These are phyloP conservation scores for Nothoprocta perdicaria DNA, from an alignment of 2,113 vertebrate genomes.

Conservation along the genomic window DNA sequence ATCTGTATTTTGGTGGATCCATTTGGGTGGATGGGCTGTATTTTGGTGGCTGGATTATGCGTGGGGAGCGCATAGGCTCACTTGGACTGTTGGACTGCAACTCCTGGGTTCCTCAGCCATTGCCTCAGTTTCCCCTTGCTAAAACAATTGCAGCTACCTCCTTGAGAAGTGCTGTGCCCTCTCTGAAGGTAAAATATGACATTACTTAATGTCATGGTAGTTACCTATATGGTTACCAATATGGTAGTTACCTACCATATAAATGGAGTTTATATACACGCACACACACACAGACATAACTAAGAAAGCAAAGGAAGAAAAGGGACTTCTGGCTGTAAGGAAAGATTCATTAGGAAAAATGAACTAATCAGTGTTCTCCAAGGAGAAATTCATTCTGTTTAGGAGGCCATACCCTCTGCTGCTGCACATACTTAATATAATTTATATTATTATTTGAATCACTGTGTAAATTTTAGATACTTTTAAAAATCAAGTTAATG, in stretches of 20 bases:
- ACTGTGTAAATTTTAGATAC: slow-evolving; percentile 75
- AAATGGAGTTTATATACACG: slow-evolving; percentile 67
- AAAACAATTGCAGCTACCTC: slow-evolving; percentile 17
- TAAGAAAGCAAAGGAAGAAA: slow-evolving; percentile 49
- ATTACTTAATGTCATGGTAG: slow-evolving; percentile 37
- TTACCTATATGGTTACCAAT: too few relatives aligned
- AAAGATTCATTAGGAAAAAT: slow-evolving; percentile 77
- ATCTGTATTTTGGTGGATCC: neutral
- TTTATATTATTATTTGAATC: slow-evolving; percentile 79
- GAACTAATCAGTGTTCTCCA: slow-evolving; percentile 70
- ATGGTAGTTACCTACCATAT: slow-evolving; percentile 57
- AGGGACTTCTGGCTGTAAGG: slow-evolving; percentile 65
- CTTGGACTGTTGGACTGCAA: neutral
- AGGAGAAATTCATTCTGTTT: slow-evolving; percentile 73
- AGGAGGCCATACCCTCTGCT: slow-evolving; percentile 66
- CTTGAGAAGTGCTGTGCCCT: slow-evolving; percentile 50
- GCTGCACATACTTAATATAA: slow-evolving; percentile 71
- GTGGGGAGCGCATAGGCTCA: neutral
- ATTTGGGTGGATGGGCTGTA: too few relatives aligned
- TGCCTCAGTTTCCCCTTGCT: slow-evolving; percentile 47
- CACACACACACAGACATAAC: slow-evolving; percentile 51
- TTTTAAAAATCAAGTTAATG: slow-evolving; percentile 75
- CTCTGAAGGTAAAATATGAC: slow-evolving; percentile 60
- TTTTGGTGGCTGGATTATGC: too few relatives aligned
- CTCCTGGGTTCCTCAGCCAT: neutral